Percentiles rank a stretch among this genome's conserved stretches.
Conservation (phyloP, 2,888 invertebrate species). For the Seira sanloemensis region DNA sequence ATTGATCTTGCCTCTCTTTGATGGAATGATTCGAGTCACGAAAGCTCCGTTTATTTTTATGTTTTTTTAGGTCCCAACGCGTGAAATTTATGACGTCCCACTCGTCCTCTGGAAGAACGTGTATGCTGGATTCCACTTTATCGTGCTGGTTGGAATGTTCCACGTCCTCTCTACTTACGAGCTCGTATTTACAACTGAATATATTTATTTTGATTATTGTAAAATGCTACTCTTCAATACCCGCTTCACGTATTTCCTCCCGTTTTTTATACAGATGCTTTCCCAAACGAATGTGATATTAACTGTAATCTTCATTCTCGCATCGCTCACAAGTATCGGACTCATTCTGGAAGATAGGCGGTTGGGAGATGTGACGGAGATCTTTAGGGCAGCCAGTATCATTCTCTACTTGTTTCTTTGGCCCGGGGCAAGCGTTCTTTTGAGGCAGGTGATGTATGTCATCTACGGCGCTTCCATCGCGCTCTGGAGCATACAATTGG, state of each 20-base stretch:
- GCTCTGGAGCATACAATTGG: constrained; percentile 58
- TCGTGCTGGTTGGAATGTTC: constrained; percentile 82
- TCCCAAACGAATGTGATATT: constrained; percentile 80
- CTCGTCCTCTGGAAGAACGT: constrained; percentile 83
- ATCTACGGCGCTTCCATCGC: constrained; percentile 47
- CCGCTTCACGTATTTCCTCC: too few species aligned
- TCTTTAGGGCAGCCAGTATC: constrained; percentile 35
- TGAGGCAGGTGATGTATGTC: constrained; percentile 35
- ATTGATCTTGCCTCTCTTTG: too few species aligned
- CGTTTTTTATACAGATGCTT: constrained; percentile 80
- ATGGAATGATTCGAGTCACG: constrained; percentile 1
- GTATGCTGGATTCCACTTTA: constrained; percentile 83
- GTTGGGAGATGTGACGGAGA: constrained; percentile 57
- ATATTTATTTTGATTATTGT: background rate
- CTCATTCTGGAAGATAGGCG: constrained; percentile 78
- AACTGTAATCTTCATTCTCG: constrained; percentile 82
- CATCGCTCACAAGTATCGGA: constrained; percentile 83
- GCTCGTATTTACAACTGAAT: constrained; percentile 77
- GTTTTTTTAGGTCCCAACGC: constrained; percentile 78
- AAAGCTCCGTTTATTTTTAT: constrained; percentile 14
- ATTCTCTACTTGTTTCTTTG: constrained; percentile 36
- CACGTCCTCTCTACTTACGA: constrained; percentile 81
- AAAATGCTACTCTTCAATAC: background rate
- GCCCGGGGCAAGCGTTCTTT: constrained; percentile 26
- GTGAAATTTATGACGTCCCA: constrained; percentile 83